Percentiles rank a stretch among this genome's conserved stretches.
Conservation (phyloP, 2,797 vertebrate species). For the Buceros bicornis region DNA sequence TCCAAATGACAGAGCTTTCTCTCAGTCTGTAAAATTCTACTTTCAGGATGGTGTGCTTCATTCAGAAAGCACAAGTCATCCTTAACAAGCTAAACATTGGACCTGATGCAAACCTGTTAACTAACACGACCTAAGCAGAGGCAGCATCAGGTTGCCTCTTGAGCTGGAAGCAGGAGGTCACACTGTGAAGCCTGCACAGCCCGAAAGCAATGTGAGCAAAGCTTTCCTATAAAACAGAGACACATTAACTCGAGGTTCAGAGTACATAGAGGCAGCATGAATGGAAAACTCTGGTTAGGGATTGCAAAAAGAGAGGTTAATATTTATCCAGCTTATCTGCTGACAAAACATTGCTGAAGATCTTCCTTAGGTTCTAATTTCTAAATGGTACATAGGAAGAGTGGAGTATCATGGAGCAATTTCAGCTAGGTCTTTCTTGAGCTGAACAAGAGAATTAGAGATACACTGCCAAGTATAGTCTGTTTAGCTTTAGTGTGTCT, state of each 20-base stretch:
- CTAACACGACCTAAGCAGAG: not conserved
- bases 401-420: not conserved
- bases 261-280: conserved; percentile 31
- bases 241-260: conserved; percentile 54
- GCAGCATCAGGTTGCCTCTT: not conserved
- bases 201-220: not conserved
- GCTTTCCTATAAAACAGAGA: conserved; percentile 60
- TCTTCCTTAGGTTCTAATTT: conserved; percentile 38
- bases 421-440: not conserved
- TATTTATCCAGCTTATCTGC: conserved; percentile 54
- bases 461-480: not conserved
- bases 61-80: not conserved
- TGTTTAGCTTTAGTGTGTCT: not conserved
- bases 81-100: not conserved
- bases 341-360: conserved; percentile 65
- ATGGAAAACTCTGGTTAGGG: conserved; percentile 58
- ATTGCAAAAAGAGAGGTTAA: conserved; percentile 52
- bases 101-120: not conserved
- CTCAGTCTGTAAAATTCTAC: not conserved
- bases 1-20: not conserved
- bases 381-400: not conserved
- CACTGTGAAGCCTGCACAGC: not conserved
- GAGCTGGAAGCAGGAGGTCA: conserved; percentile 1
- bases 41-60: not conserved
- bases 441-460: not conserved